Base-by-base conservation (phyloP, 2,888 invertebrate species). In the Diaperis boleti region DNA sequence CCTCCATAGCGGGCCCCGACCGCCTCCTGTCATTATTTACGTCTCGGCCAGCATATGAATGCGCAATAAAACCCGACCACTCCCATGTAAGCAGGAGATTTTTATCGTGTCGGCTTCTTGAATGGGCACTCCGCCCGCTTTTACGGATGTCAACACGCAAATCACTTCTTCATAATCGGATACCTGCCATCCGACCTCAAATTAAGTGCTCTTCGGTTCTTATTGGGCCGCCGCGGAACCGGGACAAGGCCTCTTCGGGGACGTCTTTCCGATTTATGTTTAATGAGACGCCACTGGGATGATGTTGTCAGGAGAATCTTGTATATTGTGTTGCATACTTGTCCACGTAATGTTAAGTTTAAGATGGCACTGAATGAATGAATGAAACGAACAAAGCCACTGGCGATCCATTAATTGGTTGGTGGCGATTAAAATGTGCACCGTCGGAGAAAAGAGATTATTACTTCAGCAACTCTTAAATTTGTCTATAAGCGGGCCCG, bases 111-210 rank as follows among this genome's bases (percentile, higher is more conserved):
- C 33, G 39, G 26, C 39, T 31, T 62, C 61, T 61, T 62, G 56
- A 62, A 62, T 62, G 62, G 56, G 37, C 56, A 45, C 62, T 56
- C 55, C 60, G 52, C 33, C 55, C 14, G 55, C 42, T 41, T 56
- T 62, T 55, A 62, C 37, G 18, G 56, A 56, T 62, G 62, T 62
- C 62, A 62, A 47, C 62, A 55, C 41, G 56, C 55, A 62, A 55
- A 62, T 62, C 55, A 52, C 52, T 17, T 52, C 52, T 37, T 52
- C 37, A 41, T 56, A 55, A 55, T 55, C 52, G 26, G 26, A 47
- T 33, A 52, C 14, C 35, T 11, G 20, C 35, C 50, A 50, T 35
- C 50, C 22, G 37, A 37, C 52, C 37, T 44, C 26, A 11, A 13
- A 44, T 22, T n/a, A n/a, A n/a, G n/a, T 22, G 22, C 26, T 41